Conservation (phyloP, 2,797 vertebrate genomes). For the Fratercula arctica region DNA sequence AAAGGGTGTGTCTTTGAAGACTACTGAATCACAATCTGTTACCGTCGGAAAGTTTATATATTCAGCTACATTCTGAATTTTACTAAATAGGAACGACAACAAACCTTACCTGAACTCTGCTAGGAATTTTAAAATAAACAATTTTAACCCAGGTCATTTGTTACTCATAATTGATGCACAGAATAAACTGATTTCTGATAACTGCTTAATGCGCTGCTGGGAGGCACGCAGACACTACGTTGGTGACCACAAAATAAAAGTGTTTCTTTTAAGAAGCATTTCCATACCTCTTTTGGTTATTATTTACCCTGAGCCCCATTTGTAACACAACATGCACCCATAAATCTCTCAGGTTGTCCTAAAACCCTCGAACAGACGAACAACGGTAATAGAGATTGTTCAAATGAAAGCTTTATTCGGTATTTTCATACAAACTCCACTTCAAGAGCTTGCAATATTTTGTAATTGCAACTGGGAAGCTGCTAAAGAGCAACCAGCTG, state of each 20-base stretch:
- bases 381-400: rapidly evolving
- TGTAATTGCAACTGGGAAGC: neutral
- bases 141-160: neutral
- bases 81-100: neutral
- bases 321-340: neutral
- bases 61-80: neutral
- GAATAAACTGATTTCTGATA: neutral
- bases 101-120: neutral
- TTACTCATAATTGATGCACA: neutral
- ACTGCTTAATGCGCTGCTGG: neutral
- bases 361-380: neutral
- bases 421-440: constrained; percentile 13
- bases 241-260: neutral
- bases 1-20: neutral
- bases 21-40: neutral
- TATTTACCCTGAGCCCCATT: neutral
- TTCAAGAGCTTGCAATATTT: neutral
- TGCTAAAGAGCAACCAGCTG: neutral
- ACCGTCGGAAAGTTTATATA: neutral
- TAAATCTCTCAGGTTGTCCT: neutral
- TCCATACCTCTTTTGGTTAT: neutral
- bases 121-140: neutral
- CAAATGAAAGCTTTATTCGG: constrained; percentile 42
- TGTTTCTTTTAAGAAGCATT: neutral
- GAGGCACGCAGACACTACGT: neutral